Evolutionary conservation across 2,113 vertebrate species (phyloP).

Genomic region (Saguinus imperator): DNA sequence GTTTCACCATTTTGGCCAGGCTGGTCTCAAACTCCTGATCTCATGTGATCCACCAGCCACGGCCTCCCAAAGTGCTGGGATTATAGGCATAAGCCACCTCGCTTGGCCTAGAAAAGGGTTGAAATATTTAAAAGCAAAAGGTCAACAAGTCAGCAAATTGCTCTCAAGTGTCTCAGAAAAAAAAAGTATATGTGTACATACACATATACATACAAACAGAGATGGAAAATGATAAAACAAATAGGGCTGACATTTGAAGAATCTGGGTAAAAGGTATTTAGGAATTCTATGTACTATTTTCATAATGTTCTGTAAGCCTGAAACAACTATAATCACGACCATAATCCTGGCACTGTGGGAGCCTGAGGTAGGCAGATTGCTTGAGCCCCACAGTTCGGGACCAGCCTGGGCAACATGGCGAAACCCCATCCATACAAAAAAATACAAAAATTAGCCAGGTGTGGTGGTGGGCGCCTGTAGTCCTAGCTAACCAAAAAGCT

Average conservation of each 20-base stretch:
- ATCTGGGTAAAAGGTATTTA: background rate
- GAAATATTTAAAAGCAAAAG: background rate
- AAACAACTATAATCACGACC: background rate
- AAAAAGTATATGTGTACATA: background rate
- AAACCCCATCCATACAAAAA: background rate
- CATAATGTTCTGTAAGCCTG: slow-evolving; percentile 1
- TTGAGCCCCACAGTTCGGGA: background rate
- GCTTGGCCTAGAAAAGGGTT: background rate
- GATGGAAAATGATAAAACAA: background rate
- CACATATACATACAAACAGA: background rate
- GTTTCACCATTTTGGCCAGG: no score
- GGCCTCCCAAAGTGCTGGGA: no score
- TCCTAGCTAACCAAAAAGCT: background rate
- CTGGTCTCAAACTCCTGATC: no score
- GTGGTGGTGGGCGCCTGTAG: background rate
- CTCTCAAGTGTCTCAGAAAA: background rate
- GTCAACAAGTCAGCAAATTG: background rate
- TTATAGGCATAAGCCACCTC: no score
- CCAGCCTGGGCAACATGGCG: background rate
- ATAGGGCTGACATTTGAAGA: background rate
- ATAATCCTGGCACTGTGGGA: background rate
- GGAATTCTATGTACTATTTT: background rate
- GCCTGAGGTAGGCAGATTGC: background rate
- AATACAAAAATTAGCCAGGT: background rate
- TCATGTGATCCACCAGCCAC: no score